Evolutionary conservation across 2,113 vertebrate genomes (phyloP).

Genomic region (Talpa occidentalis): DNA sequence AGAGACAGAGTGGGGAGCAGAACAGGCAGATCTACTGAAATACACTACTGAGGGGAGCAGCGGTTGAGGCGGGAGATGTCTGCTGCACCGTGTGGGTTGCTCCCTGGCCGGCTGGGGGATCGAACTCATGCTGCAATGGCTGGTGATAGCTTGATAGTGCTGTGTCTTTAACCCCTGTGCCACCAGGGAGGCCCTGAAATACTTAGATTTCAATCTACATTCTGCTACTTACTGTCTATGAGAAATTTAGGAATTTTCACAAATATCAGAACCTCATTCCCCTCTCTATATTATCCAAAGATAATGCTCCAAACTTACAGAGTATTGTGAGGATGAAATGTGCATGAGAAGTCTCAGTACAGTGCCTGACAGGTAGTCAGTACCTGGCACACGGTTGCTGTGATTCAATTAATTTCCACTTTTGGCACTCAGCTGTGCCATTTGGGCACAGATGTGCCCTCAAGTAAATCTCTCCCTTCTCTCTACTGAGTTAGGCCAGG

Average conservation of each 20-base stretch:
- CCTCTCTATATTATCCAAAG: not conserved
- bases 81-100: too few species aligned
- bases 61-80: too few species aligned
- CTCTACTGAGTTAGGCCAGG: not conserved
- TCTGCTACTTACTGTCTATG: not conserved
- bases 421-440: rapidly evolving
- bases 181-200: too few species aligned
- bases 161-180: too few species aligned
- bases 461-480: not conserved
- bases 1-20: too few species aligned
- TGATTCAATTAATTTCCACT: too few species aligned
- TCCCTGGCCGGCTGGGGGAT: too few species aligned
- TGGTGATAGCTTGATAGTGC: too few species aligned
- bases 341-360: not conserved
- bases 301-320: not conserved
- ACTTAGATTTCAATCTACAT: not conserved
- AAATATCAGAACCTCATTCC: not conserved
- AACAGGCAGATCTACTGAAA: too few species aligned
- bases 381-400: rapidly evolving
- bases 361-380: not conserved
- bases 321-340: not conserved
- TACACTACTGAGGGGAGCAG: too few species aligned
- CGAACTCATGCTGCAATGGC: too few species aligned
- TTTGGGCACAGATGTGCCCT: not conserved
- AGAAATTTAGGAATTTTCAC: not conserved